Evolutionary conservation across 2,797 vertebrate genomes (phyloP), one percentile per base, ranked within the genome.

Genomic region (Epinephelus malabaricus): DNA sequence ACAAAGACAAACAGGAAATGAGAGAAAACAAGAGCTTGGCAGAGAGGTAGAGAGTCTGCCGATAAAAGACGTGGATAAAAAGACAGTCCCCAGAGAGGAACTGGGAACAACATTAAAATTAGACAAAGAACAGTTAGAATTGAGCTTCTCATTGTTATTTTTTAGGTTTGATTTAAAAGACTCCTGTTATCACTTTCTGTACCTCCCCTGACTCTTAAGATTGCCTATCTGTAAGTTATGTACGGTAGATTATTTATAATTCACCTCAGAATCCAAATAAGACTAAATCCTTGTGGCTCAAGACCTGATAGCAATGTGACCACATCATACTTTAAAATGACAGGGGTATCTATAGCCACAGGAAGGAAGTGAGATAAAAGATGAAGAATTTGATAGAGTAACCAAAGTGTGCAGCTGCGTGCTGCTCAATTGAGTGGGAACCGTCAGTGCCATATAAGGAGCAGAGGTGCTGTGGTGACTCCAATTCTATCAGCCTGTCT

Each of bases 391-490:
- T 46, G 30, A 75, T 58, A 46, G 40, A n/a, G 25, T 19, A 53
- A 62, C 30, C 18, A 21, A 69, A 71, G 45, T 30, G 45, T 50
- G 30, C 3, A 19, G 55, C 47, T 43, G 40, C 3, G 18, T 46
- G 56, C 55, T 30, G 47, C 70, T 81, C n/a, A 23, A 79, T 79
- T 63, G 34, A 84, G 75, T 53, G 14, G 17, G 49, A 82, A 72
- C 66, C 47, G 30, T 66, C 76, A 68, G 67, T 56, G 84, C 92
- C 91, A 81, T 93, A 88, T 90, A 94, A 89, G 92, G 93, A 86
- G 81, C 78, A 69, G 73, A 80, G 76, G 81, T 86, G 67, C 83
- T 76, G 70, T 34, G 64, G 75, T 72, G 67, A 83, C 77, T 67
- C 18, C 46, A 23, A 45, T 82, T 85, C 78, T 88, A 73, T 90